Evolutionary conservation across 2,113 vertebrate genomes (phyloP).

Genomic region (Petroica traversi): DNA sequence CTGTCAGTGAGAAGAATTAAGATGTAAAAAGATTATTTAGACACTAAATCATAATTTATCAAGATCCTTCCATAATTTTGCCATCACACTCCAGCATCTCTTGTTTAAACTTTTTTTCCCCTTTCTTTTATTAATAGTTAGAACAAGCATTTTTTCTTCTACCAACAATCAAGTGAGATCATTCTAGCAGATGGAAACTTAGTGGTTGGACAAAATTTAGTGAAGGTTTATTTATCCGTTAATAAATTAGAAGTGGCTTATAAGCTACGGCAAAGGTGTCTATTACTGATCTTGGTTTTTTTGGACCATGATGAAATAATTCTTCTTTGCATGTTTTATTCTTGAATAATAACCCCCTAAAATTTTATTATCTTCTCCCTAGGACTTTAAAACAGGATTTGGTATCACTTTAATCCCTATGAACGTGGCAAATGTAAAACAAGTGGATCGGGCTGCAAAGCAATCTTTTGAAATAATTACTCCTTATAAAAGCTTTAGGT

Average conservation of each 20-base stretch:
- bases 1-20: background rate
- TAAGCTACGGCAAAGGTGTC: background rate
- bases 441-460: slow-evolving; percentile 80
- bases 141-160: background rate
- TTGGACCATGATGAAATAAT: background rate
- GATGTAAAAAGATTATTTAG: background rate
- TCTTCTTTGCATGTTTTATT: background rate
- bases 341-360: background rate
- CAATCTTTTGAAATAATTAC: slow-evolving; percentile 94
- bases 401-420: slow-evolving; percentile 88
- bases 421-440: slow-evolving; percentile 87
- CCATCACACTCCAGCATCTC: background rate
- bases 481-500: slow-evolving; percentile 97
- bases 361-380: background rate
- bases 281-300: background rate
- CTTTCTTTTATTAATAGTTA: background rate
- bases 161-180: background rate
- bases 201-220: background rate
- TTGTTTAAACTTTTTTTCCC: background rate
- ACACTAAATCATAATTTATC: background rate
- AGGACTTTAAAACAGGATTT: slow-evolving; percentile 90
- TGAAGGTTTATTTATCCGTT: background rate
- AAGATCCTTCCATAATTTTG: background rate
- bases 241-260: background rate
- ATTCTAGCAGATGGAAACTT: background rate